phyloP scores from a whole-genome alignment of 2,888 invertebrate genomes.

The Volucella inflata region DNA sequence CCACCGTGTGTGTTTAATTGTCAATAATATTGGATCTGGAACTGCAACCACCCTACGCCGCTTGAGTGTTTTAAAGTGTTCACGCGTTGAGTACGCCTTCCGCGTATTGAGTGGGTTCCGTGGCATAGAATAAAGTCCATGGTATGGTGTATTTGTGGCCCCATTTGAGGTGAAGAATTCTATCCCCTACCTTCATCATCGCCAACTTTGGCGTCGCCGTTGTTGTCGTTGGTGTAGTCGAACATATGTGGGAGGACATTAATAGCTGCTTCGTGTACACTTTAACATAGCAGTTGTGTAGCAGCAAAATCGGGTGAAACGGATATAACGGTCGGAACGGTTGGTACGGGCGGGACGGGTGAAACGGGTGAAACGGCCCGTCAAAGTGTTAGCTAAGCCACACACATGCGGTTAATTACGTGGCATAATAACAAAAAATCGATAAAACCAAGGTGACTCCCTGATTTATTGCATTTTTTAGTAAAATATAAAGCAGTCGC shows the following conservation, averaged over 20 bases:
- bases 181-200: constrained; percentile 1
- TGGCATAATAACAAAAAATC: constrained; percentile 73
- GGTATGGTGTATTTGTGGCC: constrained; percentile 19
- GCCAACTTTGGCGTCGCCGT: neutral
- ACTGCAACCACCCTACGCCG: constrained; percentile 41
- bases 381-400: constrained; percentile 63
- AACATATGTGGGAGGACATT: constrained; percentile 70
- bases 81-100: constrained; percentile 71
- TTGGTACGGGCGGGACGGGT: too few species aligned
- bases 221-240: neutral
- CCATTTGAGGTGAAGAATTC: constrained; percentile 35
- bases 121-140: neutral
- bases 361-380: constrained; percentile 36
- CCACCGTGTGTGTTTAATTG: constrained; percentile 76
- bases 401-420: constrained; percentile 75
- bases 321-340: too few species aligned
- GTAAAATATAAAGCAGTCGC: constrained; percentile 40
- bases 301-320: neutral
- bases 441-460: constrained; percentile 75
- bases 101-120: constrained; percentile 71
- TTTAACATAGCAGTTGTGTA: constrained; percentile 47
- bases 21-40: constrained; percentile 74
- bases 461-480: constrained; percentile 74
- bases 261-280: constrained; percentile 72
- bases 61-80: constrained; percentile 73